These are phyloP conservation scores for Leucophenga varia DNA, from an alignment of 1,140 invertebrate species.

Conservation along the genomic window DNA sequence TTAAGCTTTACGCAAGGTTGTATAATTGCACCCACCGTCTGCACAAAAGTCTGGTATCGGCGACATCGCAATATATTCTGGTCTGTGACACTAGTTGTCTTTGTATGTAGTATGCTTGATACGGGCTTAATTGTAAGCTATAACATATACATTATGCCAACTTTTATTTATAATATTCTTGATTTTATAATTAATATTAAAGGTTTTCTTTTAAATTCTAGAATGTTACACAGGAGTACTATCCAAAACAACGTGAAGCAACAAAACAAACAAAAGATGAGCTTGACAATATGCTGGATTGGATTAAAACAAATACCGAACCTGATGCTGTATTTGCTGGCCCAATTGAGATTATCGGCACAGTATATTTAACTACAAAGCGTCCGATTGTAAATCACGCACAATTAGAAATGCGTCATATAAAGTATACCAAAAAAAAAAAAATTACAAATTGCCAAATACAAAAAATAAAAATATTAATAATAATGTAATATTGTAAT, in stretches of 20 bases:
- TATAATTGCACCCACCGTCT: conserved; percentile 48
- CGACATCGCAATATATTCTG: conserved; percentile 49
- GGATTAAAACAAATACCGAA: conserved; percentile 54
- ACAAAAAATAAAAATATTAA: neutral
- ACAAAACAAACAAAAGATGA: conserved; percentile 26
- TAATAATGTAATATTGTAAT: too few species aligned
- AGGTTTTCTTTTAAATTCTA: conserved; percentile 8
- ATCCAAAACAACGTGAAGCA: conserved; percentile 23
- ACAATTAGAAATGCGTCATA: conserved; percentile 49
- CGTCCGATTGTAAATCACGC: conserved; percentile 53
- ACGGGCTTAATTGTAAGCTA: conserved; percentile 42
- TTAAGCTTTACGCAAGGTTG: conserved; percentile 52
- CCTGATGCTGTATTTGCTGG: conserved; percentile 51
- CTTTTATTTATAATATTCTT: neutral
- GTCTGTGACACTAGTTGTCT: conserved; percentile 49
- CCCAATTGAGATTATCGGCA: conserved; percentile 50
- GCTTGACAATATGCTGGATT: conserved; percentile 47
- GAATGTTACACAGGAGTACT: conserved; percentile 50
- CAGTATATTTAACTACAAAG: conserved; percentile 45
- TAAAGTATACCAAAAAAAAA: conserved; percentile 29
- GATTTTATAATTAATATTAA: neutral
- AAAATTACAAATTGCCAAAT: neutral
- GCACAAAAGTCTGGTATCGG: conserved; percentile 49
- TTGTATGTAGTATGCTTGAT: conserved; percentile 48
- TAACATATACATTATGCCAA: neutral